Evolutionary conservation across 2,113 vertebrate species (phyloP).

Genomic region (Cricetomys ansorgei): DNA sequence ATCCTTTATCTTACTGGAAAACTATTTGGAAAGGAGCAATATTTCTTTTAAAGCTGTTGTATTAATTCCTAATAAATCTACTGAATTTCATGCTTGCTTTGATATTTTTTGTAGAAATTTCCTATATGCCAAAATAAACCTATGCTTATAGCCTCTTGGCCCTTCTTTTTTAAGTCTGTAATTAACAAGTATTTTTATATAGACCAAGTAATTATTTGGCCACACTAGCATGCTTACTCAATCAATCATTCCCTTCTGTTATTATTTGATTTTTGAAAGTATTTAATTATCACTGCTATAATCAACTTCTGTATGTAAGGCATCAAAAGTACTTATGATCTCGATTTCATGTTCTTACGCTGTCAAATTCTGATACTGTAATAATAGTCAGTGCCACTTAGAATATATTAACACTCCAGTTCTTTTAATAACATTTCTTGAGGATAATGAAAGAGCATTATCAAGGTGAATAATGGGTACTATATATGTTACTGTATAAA

Average conservation of each 20-base stretch:
- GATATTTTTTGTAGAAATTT: constrained; percentile 35
- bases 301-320: neutral
- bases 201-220: neutral
- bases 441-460: constrained; percentile 39
- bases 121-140: neutral
- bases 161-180: neutral
- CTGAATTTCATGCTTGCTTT: constrained; percentile 12
- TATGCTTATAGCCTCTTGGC: neutral
- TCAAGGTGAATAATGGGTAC: neutral
- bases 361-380: neutral
- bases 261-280: neutral
- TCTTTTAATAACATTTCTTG: neutral
- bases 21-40: constrained; percentile 7
- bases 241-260: neutral
- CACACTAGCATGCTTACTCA: neutral
- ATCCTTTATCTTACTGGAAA: neutral
- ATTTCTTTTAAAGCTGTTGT: constrained; percentile 15
- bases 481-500: neutral
- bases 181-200: constrained; percentile 12
- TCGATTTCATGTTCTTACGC: neutral
- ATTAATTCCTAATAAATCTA: constrained; percentile 22
- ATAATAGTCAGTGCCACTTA: neutral
- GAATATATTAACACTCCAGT: neutral
- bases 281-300: neutral
- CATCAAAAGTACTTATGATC: neutral